A percentile compares a stretch with the other conserved stretches of the same genome.
These are phyloP conservation scores for Sebastes vulpes DNA, from an alignment of 2,797 vertebrate genomes.

Conservation along the genomic window DNA sequence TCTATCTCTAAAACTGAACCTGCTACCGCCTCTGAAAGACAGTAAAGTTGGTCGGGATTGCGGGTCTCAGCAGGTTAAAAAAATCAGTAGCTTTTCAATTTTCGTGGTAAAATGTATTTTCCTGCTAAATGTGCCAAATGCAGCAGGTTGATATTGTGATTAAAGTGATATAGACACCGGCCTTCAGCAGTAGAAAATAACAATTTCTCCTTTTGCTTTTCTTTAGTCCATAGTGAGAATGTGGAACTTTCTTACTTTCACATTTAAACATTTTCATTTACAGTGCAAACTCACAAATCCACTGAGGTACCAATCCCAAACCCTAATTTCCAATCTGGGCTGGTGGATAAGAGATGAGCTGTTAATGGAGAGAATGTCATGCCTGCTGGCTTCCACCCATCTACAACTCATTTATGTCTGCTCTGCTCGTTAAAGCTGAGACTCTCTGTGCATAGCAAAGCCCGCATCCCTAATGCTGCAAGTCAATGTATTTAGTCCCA, in stretches of 20 bases:
- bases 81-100: not conserved
- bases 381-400: conserved; percentile 64
- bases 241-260: conserved; percentile 51
- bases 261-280: conserved; percentile 64
- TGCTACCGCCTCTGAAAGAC: too few species aligned
- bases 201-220: conserved; percentile 35
- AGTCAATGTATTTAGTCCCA: conserved; percentile 12
- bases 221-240: conserved; percentile 35
- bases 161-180: conserved; percentile 1
- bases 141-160: conserved; percentile 22
- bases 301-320: conserved; percentile 45
- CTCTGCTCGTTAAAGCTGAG: conserved; percentile 55
- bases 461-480: conserved; percentile 37
- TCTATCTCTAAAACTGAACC: too few species aligned
- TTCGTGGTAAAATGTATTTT: conserved; percentile 6
- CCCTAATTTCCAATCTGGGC: conserved; percentile 64
- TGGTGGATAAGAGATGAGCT: conserved; percentile 62
- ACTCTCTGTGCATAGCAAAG: conserved; percentile 42
- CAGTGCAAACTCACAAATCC: conserved; percentile 56
- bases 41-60: too few species aligned
- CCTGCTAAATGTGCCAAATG: conserved; percentile 22
- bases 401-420: conserved; percentile 64
- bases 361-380: conserved; percentile 76
- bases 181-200: not conserved
- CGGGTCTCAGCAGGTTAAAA: not conserved